Percentiles rank a stretch among this genome's conserved stretches.
These are phyloP conservation scores for Aegithalos caudatus DNA, from an alignment of 2,113 vertebrate species.

Conservation along the genomic window DNA sequence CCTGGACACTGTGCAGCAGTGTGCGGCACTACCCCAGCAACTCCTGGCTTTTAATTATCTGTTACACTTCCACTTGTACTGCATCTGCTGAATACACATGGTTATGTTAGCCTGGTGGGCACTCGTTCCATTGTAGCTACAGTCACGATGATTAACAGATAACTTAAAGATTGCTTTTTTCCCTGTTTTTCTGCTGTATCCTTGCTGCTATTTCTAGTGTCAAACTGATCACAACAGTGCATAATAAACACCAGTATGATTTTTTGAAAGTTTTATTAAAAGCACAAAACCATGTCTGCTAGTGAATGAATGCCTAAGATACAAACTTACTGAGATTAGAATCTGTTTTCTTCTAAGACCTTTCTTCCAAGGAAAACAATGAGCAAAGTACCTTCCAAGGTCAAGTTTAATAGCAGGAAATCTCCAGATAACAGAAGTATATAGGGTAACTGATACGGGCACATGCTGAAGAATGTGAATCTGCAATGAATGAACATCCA, in stretches of 20 bases:
- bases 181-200: neutral
- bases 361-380: conserved; percentile 15
- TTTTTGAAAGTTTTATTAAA: neutral
- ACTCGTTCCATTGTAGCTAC: neutral
- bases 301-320: neutral
- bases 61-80: neutral
- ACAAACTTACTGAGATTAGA: neutral
- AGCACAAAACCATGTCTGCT: neutral
- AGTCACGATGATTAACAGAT: neutral
- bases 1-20: no score
- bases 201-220: neutral
- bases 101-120: neutral
- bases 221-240: neutral
- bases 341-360: conserved; percentile 9
- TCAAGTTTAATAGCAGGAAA: conserved; percentile 53
- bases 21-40: neutral
- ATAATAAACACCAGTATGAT: neutral
- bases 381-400: conserved; percentile 26
- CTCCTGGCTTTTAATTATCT: neutral
- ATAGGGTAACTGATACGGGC: conserved; percentile 21
- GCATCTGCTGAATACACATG: neutral
- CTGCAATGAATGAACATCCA: conserved; percentile 30
- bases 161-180: neutral
- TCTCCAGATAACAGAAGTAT: conserved; percentile 40
- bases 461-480: conserved; percentile 42